A percentile compares a stretch with the other conserved stretches of the same genome.
phyloP scores from a whole-genome alignment of 1,140 invertebrate species.

The Cyclina sinensis region DNA sequence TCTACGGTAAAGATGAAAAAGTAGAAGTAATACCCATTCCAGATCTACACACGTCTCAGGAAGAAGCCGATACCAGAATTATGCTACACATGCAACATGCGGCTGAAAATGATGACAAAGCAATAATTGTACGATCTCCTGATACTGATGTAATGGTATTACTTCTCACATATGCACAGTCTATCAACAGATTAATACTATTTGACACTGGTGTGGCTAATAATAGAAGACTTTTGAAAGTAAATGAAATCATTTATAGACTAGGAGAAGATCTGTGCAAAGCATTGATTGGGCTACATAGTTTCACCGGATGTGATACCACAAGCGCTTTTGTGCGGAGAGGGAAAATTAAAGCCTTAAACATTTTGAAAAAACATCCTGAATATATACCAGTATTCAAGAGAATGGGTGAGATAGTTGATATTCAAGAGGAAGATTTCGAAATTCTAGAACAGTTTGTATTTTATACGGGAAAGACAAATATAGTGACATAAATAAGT shows the following conservation, averaged over 20 bases:
- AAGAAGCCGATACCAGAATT: constrained; percentile 30
- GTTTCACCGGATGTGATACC: constrained; percentile 2
- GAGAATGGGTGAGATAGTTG: not conserved
- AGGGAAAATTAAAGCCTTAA: not conserved
- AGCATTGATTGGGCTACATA: not conserved
- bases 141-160: constrained; percentile 21
- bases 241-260: not conserved
- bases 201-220: constrained; percentile 36
- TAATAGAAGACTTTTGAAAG: not conserved
- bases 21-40: not conserved
- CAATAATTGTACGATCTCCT: constrained; percentile 22
- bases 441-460: not conserved
- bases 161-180: not conserved
- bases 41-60: constrained; percentile 2
- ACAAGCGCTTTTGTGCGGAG: constrained; percentile 1
- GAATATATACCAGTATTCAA: not conserved
- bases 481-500: not conserved
- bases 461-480: not conserved
- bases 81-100: not conserved
- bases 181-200: not conserved
- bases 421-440: not conserved
- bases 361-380: not conserved
- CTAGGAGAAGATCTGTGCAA: not conserved
- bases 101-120: not conserved
- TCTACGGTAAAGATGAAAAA: not conserved